Evolutionary conservation across 2,888 invertebrate genomes (phyloP).

Genomic region (Horisme vitalbata): DNA sequence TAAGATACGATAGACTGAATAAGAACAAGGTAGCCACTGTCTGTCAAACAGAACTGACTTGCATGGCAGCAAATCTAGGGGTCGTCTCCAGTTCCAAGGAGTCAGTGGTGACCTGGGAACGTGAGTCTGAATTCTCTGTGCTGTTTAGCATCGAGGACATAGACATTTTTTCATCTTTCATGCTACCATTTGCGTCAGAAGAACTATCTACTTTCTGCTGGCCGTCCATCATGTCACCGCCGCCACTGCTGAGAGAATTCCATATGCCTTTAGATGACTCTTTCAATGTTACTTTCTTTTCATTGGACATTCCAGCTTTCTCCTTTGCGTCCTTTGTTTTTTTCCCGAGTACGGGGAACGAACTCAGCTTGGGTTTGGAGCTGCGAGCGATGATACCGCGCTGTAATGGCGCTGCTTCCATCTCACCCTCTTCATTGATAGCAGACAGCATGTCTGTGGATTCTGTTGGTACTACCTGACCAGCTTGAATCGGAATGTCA

Average conservation of each 20-base stretch:
- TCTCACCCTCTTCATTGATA: slow-evolving; percentile 87
- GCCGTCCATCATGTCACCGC: slow-evolving; percentile 75
- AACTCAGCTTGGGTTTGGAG: slow-evolving; percentile 84
- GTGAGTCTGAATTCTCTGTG: slow-evolving; percentile 70
- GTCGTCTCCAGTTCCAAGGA: slow-evolving; percentile 78
- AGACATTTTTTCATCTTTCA: slow-evolving; percentile 76
- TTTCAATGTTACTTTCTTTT: slow-evolving; percentile 74
- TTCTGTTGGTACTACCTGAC: slow-evolving; percentile 84
- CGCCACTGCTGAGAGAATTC: slow-evolving; percentile 71
- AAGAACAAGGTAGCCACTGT: slow-evolving; percentile 14
- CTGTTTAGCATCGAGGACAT: slow-evolving; percentile 68
- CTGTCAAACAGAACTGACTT: slow-evolving; percentile 81
- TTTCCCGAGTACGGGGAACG: slow-evolving; percentile 85
- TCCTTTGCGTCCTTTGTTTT: slow-evolving; percentile 82
- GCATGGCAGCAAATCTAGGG: slow-evolving; percentile 80
- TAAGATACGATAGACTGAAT: slow-evolving; percentile 1
- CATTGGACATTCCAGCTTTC: slow-evolving; percentile 56
- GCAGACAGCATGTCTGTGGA: slow-evolving; percentile 84
- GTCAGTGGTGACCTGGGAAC: slow-evolving; percentile 77
- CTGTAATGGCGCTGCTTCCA: slow-evolving; percentile 75
- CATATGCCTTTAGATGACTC: slow-evolving; percentile 76
- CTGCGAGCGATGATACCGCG: slow-evolving; percentile 75
- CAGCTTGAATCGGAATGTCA: slow-evolving; percentile 93
- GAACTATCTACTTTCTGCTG: slow-evolving; percentile 70
- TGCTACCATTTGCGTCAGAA: slow-evolving; percentile 66